Base-by-base conservation (phyloP, 2,888 invertebrate genomes). In the Phengaris alcon region DNA sequence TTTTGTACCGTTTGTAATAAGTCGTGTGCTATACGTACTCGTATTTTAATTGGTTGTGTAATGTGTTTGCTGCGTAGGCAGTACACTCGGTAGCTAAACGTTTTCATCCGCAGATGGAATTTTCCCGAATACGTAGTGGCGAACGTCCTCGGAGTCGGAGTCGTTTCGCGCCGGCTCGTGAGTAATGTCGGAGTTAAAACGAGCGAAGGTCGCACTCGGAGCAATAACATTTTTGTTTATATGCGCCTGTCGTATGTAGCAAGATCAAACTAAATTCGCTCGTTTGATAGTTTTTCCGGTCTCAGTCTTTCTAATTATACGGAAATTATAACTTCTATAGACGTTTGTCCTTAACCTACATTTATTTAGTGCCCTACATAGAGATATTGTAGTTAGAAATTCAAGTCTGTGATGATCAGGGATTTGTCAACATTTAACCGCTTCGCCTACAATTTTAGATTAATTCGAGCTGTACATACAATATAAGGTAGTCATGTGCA, bases 191-290 rank as follows among this genome's bases (percentile, higher is more conserved):
- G 52, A 54, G 35, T 72, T 48, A 69, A 15, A 48, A 48, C 48
- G 52, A 54, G 15, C 72, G 54, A 72, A 72, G 72, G 72, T 70
- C 70, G 51, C 22, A 52, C 10, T 72, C 72, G 72, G 72, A 72
- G 54, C 44, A 72, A 54, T 72, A 72, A 54, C 72, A 72, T 52
- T 54, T 72, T 72, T 72, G 72, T 72, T 54, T 54, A 52, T 51
- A 51, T 12, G 70, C 52, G 22, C 52, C 72, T 72, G 13, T 44
- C 35, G 72, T 54, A 22, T 48, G 70, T 54, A 22, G 54, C 72
- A 35, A 22, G 13, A 15, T 72, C 72, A 12, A 54, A 72, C 54
- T 51, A 69, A 4, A 77, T 74, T 77, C 74, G 59, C 74, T 70
- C 74, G 12, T 52, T 72, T 54, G 10, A 13, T n/a, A 35, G 52